Evolutionary conservation across 2,888 invertebrate species (phyloP), one percentile per base, ranked within the genome.

Genomic region (Rhorus exstirpatorius): DNA sequence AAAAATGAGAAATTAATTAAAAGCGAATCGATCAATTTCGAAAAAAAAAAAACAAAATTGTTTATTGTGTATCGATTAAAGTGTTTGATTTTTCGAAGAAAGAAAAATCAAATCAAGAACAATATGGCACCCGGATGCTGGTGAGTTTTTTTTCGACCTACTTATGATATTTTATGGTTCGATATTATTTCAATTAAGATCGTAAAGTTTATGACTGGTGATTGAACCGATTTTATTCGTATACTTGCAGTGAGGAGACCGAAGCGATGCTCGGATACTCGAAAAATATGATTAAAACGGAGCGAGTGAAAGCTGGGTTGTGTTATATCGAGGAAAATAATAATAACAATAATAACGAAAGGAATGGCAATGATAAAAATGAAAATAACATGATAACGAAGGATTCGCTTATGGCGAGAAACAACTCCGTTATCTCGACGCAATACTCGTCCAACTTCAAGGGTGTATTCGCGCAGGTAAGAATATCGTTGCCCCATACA

Each of bases 401-500:
- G 19, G 65, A 68, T 21, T 67, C 70, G 10, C 82, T 80, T 4
- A 80, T 79, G 31, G 80, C 63, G n/a, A 67, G 81, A 70, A 76
- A 72, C 44, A 26, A 76, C 58, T 75, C 78, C 53, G 70, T 80
- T 58, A 72, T 75, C n/a, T 72, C 79, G 4, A 72, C 76, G n/a
- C 85, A 83, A 49, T 85, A 89, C 71, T 85, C 86, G 2, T 88
- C 90, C 6, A 90, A 91, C 84, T 83, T 81, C 3, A 89, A 87
- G 68, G 91, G 90, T 19, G 86, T 90, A 31, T 79, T 90, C 26
- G 91, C 91, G 12, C 91, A 91, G 89, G 91, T 91, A 61, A 86
- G 85, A 61, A 44, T 71, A 31, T 4, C 44, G n/a, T n/a, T n/a
- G n/a, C n/a, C n/a, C n/a, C n/a, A n/a, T n/a, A n/a, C 71, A 24